Conservation (phyloP, 2,113 vertebrate genomes). For the Tychaedon coryphoeus region DNA sequence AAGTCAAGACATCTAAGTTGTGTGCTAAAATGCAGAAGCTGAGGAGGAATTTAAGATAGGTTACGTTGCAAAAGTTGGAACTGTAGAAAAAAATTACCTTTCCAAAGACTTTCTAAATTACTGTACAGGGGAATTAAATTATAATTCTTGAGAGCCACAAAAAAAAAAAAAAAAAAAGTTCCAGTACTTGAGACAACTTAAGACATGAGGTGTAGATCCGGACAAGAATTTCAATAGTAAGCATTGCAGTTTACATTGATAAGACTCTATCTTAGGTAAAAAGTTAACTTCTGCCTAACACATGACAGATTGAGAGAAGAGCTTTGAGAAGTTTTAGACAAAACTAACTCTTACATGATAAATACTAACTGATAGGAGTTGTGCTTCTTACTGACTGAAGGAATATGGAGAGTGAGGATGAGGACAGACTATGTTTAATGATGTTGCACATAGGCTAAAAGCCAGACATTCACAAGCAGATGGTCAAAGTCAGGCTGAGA, state of each 20-base stretch:
- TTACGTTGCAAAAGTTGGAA: background rate
- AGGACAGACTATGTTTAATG: background rate
- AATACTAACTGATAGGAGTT: background rate
- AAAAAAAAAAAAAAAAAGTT: background rate
- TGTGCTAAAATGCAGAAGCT: background rate
- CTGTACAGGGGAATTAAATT: background rate
- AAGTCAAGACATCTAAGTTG: background rate
- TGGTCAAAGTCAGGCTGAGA: background rate
- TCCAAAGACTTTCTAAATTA: background rate
- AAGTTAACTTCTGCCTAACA: background rate
- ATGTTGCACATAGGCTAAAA: background rate
- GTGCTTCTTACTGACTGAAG: background rate
- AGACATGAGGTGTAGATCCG: background rate
- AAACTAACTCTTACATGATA: background rate
- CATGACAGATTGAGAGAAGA: background rate
- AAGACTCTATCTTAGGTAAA: background rate
- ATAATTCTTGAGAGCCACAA: background rate
- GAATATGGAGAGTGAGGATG: accelerated
- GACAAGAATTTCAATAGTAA: background rate
- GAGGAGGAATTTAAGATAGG: background rate
- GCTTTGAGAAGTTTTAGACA: background rate
- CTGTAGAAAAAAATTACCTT: background rate
- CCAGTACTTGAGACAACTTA: background rate
- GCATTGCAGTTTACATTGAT: background rate
- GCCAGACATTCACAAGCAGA: background rate